A percentile compares a stretch with the other conserved stretches of the same genome.
Conservation (phyloP, 2,113 vertebrate genomes). For the Stigmatopora argus region DNA sequence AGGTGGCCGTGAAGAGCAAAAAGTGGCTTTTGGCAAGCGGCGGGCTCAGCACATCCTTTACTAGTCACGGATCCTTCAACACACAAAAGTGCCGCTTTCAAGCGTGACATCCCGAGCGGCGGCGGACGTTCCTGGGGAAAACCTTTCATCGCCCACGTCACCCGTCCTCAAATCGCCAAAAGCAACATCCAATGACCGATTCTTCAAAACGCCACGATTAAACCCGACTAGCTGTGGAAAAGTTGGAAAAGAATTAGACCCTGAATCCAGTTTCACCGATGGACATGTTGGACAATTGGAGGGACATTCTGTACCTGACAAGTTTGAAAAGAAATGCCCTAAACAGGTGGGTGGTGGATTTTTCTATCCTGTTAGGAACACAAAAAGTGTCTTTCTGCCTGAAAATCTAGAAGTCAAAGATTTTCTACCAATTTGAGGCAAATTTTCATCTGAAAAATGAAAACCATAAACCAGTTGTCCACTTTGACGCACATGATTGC, state of each 20-base stretch:
- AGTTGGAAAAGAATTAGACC: not conserved
- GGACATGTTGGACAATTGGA: not conserved
- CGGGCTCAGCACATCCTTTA: slow-evolving; percentile 58
- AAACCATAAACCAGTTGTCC: too few relatives aligned
- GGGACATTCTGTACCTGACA: not conserved
- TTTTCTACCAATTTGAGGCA: not conserved
- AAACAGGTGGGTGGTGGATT: too few relatives aligned
- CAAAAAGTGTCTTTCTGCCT: not conserved
- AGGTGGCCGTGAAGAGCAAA: slow-evolving; percentile 27
- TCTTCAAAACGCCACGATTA: not conserved
- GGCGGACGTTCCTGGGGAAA: slow-evolving; percentile 19
- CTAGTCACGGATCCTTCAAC: slow-evolving; percentile 41
- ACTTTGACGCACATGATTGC: not conserved
- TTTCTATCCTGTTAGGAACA: too few relatives aligned
- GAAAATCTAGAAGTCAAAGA: not conserved
- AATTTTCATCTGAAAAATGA: too few relatives aligned
- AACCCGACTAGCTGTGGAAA: not conserved
- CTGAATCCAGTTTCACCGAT: not conserved
- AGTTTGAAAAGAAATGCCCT: not conserved
- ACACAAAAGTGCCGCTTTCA: slow-evolving; percentile 6
- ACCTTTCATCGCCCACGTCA: slow-evolving; percentile 8
- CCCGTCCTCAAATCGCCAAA: not conserved
- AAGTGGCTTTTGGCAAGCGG: slow-evolving; percentile 38
- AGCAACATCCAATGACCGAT: not conserved
- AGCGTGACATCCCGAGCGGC: not conserved